phyloP scores from a whole-genome alignment of 2,113 vertebrate genomes.

The Thermophis baileyi region DNA sequence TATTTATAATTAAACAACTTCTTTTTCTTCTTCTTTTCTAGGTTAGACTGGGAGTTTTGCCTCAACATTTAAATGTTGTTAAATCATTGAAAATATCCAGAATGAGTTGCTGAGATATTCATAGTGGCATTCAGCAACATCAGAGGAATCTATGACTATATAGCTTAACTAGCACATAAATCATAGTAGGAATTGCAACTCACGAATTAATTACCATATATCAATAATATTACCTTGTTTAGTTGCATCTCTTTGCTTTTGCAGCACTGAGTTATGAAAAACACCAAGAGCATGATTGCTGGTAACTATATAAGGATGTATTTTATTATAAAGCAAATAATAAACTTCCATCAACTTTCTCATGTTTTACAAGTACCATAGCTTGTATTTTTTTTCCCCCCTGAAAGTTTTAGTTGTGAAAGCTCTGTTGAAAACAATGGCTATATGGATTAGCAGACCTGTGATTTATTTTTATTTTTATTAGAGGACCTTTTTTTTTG shows the following conservation, averaged over 20 bases:
- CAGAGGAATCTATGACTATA: neutral
- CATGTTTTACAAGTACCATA: neutral
- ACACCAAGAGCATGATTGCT: neutral
- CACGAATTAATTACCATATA: neutral
- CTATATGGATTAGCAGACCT: neutral
- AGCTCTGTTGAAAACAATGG: neutral
- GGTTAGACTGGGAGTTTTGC: neutral
- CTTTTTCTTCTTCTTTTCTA: neutral
- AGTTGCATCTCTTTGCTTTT: neutral
- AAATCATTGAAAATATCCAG: neutral
- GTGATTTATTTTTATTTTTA: neutral
- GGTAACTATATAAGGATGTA: constrained; percentile 16
- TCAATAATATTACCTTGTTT: neutral
- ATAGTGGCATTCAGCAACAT: neutral
- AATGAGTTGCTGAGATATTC: neutral
- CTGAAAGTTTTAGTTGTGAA: constrained; percentile 1
- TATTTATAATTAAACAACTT: neutral
- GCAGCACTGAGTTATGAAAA: neutral
- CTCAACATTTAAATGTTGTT: constrained; percentile 1
- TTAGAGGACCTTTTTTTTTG: neutral
- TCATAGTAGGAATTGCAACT: neutral
- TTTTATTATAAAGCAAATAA: neutral
- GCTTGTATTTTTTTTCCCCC: neutral
- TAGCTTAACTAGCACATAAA: neutral
- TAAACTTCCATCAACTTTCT: neutral